A percentile compares a stretch with the other conserved stretches of the same genome.
Evolutionary conservation across 2,888 invertebrate species (phyloP).

Genomic region (Drosophila monieri): DNA sequence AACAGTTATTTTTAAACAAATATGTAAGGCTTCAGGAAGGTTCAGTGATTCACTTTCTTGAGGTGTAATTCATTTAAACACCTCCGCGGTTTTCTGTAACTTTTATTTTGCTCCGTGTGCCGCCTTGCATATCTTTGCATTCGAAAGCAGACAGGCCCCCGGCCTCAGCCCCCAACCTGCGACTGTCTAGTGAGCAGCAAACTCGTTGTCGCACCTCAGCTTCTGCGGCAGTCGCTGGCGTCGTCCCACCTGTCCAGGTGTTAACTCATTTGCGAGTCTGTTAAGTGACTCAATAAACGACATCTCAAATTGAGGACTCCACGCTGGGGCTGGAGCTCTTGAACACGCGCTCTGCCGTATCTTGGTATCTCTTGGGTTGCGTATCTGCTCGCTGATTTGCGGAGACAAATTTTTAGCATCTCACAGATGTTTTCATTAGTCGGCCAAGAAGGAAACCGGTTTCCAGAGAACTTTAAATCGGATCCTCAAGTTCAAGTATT

Average conservation of each 20-base stretch:
- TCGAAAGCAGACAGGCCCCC: conserved; percentile 40
- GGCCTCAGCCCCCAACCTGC: neutral
- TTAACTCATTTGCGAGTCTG: conserved; percentile 75
- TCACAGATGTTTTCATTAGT: conserved; percentile 53
- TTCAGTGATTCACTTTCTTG: neutral
- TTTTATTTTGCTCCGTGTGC: conserved; percentile 20
- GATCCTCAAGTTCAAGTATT: neutral
- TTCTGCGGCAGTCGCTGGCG: neutral
- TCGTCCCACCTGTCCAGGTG: conserved; percentile 56
- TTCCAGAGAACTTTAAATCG: neutral
- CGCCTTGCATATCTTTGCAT: conserved; percentile 73
- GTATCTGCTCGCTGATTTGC: conserved; percentile 43
- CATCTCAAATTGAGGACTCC: conserved; percentile 69
- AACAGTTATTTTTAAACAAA: neutral
- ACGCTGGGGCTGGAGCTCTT: conserved; percentile 52
- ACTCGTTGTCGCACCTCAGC: conserved; percentile 21
- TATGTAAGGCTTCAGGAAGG: neutral
- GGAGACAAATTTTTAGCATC: conserved; percentile 65
- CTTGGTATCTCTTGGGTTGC: conserved; percentile 16
- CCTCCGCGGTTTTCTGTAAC: conserved; percentile 25
- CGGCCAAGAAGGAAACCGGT: conserved; percentile 1
- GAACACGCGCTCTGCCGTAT: conserved; percentile 15
- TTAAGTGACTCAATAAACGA: conserved; percentile 77
- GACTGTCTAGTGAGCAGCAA: conserved; percentile 21
- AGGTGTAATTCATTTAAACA: neutral